Evolutionary conservation across 2,113 vertebrate species (phyloP).

Genomic region (Naja naja): DNA sequence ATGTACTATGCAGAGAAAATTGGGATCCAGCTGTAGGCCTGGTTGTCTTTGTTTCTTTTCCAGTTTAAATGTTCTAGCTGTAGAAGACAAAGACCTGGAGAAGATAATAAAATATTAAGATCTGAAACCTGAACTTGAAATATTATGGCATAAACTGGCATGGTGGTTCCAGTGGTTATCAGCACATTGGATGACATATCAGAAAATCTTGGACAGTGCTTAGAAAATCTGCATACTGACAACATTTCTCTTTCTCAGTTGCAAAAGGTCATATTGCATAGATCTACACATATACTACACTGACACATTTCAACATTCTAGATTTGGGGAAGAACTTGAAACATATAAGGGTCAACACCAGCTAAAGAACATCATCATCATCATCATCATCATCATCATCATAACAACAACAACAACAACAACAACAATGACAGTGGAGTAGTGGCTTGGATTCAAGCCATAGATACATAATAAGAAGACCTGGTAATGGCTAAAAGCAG

Average conservation of each 20-base stretch:
- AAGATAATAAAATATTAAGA: not conserved
- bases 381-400: too few relatives aligned
- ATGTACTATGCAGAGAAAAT: not conserved
- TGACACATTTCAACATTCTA: too few relatives aligned
- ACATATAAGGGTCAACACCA: not conserved
- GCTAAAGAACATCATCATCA: not conserved
- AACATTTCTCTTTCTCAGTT: too few relatives aligned
- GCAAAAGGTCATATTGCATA: too few relatives aligned
- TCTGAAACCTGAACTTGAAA: not conserved
- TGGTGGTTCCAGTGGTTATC: not conserved
- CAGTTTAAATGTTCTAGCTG: not conserved
- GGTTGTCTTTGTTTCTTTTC: not conserved
- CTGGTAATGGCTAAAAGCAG: not conserved
- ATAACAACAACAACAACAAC: too few relatives aligned
- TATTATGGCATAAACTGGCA: not conserved
- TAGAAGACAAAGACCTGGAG: not conserved
- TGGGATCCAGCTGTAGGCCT: not conserved
- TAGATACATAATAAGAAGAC: not conserved
- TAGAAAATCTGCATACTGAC: not conserved
- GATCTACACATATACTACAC: too few relatives aligned
- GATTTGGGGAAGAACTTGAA: too few relatives aligned
- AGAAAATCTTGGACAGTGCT: not conserved
- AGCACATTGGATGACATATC: not conserved
- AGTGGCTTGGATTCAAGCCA: not conserved
- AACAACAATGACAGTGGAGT: not conserved